phyloP scores from a whole-genome alignment of 30 jellyfish, hydroid and myxozoan genomes.

The Pseudorhiza aurosa region DNA sequence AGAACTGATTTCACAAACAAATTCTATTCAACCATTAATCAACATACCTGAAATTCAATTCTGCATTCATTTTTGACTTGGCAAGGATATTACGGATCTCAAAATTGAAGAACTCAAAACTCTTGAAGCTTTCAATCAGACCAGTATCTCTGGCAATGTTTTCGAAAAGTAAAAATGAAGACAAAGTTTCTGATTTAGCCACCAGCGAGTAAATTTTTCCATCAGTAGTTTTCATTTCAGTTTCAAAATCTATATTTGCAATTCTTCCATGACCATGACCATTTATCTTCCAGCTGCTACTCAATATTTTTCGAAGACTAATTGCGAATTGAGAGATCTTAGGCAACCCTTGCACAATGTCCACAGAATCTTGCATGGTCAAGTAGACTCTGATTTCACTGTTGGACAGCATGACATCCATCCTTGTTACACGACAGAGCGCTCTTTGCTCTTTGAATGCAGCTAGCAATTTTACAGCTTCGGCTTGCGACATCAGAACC shows the following conservation, averaged over 20 bases:
- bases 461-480: not conserved
- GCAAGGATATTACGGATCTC: conserved; percentile 8
- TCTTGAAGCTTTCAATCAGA: conserved; percentile 8
- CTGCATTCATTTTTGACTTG: conserved; percentile 12
- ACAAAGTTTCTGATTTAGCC: conserved; percentile 38
- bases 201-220: not conserved
- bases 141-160: conserved; percentile 36
- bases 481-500: conserved; percentile 36
- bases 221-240: conserved; percentile 10
- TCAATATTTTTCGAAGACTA: not conserved
- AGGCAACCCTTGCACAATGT: conserved; percentile 23
- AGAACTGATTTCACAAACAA: too few species aligned
- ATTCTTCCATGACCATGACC: conserved; percentile 56
- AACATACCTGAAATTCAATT: conserved; percentile 37
- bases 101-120: conserved; percentile 28
- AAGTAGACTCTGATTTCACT: conserved; percentile 11
- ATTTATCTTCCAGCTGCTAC: conserved; percentile 12
- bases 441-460: conserved; percentile 4
- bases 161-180: conserved; percentile 9
- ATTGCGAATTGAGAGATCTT: conserved; percentile 32
- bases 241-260: conserved; percentile 27
- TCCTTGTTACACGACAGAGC: not conserved
- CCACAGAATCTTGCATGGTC: not conserved
- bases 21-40: too few species aligned
- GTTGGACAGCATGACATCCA: conserved; percentile 13